phyloP scores from a whole-genome alignment of 2,888 invertebrate species.

The Lycaena phlaeas region DNA sequence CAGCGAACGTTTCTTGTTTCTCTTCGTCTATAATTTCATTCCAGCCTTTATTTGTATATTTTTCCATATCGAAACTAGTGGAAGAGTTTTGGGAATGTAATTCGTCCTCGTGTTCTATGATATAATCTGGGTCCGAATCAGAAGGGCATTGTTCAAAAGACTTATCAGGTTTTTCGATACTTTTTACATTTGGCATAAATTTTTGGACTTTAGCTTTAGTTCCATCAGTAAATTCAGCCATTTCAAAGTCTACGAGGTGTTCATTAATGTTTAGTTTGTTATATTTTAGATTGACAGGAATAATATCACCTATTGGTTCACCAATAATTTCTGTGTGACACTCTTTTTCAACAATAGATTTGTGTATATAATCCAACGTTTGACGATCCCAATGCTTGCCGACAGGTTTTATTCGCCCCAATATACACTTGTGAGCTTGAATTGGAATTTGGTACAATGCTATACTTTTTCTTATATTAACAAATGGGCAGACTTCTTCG shows the following conservation, averaged over 20 bases:
- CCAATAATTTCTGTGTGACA: constrained; percentile 63
- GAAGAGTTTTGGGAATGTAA: constrained; percentile 23
- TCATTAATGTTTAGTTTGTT: constrained; percentile 57
- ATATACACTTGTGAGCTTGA: constrained; percentile 75
- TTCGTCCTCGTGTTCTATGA: constrained; percentile 33
- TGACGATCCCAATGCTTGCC: constrained; percentile 54
- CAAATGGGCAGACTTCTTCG: constrained; percentile 73
- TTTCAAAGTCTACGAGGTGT: constrained; percentile 56
- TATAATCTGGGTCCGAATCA: constrained; percentile 46
- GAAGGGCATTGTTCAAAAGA: constrained; percentile 23
- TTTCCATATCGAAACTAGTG: constrained; percentile 29
- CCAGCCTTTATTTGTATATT: constrained; percentile 39
- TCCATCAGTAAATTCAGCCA: constrained; percentile 48
- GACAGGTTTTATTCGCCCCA: constrained; percentile 50
- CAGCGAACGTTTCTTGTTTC: constrained; percentile 18
- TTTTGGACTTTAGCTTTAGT: constrained; percentile 37
- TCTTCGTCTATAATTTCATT: constrained; percentile 41
- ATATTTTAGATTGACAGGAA: constrained; percentile 46
- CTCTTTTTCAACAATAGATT: constrained; percentile 69
- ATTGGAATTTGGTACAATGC: constrained; percentile 77
- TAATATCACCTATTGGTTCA: constrained; percentile 34
- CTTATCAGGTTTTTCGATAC: not conserved
- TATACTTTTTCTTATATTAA: constrained; percentile 74
- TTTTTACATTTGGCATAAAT: constrained; percentile 25
- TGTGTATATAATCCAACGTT: constrained; percentile 76